Base-by-base conservation (phyloP, 2,113 vertebrate genomes). In the Amphiprion percula region DNA sequence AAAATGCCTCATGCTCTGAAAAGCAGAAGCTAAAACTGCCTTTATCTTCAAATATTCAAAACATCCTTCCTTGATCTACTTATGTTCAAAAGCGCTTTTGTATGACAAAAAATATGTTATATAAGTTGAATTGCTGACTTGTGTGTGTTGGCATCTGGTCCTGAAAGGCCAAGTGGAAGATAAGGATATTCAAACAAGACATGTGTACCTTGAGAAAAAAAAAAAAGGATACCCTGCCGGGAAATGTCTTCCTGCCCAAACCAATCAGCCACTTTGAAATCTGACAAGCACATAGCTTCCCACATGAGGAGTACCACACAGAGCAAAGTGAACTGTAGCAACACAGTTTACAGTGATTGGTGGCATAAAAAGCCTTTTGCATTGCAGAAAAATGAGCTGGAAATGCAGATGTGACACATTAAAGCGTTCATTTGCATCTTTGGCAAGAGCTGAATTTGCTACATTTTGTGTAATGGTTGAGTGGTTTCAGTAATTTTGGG, bases 1-100 rank as follows among this genome's bases (percentile, higher is more conserved):
- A 79, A 76, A 61, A 58, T n/a, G 55, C 10, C 37, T 63, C 2
- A 5, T 60, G 49, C 37, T 64, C 30, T 14, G 65, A 58, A 85
- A 87, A 87, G 52, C 9, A 52, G 76, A 86, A 71, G 61, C 68
- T 76, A 64, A 74, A 77, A 74, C 24, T 19, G 49, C 60, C 71
- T 75, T 81, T 63, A 68, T 84, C 63, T 64, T 82, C 55, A 90
- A 88, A 81, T 83, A 79, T 88, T 91, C 74, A 86, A 73, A 85
- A 68, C 67, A 59, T 62, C 61, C 49, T 23, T 23, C 71, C 62
- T 82, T 82, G 72, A 90, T 82, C 87, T 55, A 46, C 66, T 80
- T 87, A 70, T 76, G 86, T 84, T 77, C 66, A 74, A 80, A 87
- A 71, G 2, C 10, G 17, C 41, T 62, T 90, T 72, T 76, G 56